A percentile compares a stretch with the other conserved stretches of the same genome.
Evolutionary conservation across 2,888 invertebrate species (phyloP).

Genomic region (Leucophenga maculata): DNA sequence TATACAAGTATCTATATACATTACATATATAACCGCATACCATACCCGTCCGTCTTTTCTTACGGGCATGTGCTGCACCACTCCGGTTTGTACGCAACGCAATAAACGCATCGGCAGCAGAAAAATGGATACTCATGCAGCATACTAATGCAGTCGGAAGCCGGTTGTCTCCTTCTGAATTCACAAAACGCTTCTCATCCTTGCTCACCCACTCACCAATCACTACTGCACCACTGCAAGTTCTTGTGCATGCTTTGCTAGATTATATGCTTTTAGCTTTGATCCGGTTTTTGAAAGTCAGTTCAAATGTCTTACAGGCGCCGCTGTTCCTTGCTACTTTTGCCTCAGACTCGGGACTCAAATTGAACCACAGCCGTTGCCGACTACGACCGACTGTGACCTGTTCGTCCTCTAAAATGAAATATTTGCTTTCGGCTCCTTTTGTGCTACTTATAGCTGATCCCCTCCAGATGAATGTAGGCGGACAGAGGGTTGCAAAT

Average conservation of each 20-base stretch:
- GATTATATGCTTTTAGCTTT: conserved; percentile 31
- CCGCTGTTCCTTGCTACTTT: neutral
- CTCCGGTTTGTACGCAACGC: neutral
- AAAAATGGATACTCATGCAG: conserved; percentile 28
- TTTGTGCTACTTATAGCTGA: conserved; percentile 26
- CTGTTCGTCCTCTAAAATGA: conserved; percentile 70
- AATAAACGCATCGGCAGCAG: neutral
- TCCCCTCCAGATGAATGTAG: neutral
- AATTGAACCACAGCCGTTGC: neutral
- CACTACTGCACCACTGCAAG: neutral
- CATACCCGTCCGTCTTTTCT: conserved; percentile 6
- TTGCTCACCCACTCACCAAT: neutral
- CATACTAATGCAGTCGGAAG: conserved; percentile 50
- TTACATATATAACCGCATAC: conserved; percentile 2
- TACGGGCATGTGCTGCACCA: neutral
- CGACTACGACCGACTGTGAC: conserved; percentile 49
- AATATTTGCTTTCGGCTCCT: conserved; percentile 62
- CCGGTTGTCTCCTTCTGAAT: neutral
- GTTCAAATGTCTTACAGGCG: conserved; percentile 27
- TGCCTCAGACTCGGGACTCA: neutral
- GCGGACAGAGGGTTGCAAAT: conserved; percentile 12
- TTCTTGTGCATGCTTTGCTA: conserved; percentile 13
- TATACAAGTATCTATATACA: neutral
- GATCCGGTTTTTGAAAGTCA: conserved; percentile 29
- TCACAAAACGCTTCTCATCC: neutral